These are phyloP conservation scores for Argyrosomus regius DNA, from an alignment of 2,797 vertebrate species.

Conservation along the genomic window DNA sequence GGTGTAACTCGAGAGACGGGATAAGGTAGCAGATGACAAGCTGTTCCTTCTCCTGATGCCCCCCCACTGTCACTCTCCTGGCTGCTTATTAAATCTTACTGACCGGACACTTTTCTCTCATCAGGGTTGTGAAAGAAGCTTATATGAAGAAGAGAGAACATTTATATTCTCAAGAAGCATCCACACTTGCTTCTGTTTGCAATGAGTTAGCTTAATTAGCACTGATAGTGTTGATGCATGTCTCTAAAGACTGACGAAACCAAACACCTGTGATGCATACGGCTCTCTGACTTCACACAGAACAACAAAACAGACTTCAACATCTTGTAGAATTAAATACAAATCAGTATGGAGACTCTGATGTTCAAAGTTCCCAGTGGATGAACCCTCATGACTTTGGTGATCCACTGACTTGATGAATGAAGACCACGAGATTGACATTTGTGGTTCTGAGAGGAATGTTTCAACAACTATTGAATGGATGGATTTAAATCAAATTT, in stretches of 20 bases:
- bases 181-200: background rate
- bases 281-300: too few relatives aligned
- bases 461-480: too few relatives aligned
- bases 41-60: slow-evolving; percentile 14
- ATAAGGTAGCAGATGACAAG: slow-evolving; percentile 24
- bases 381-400: too few relatives aligned
- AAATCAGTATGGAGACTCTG: too few relatives aligned
- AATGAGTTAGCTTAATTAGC: background rate
- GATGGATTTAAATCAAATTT: too few relatives aligned
- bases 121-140: background rate
- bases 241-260: background rate
- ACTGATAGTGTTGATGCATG: background rate
- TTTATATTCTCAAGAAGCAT: background rate
- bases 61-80: background rate
- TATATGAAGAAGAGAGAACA: background rate
- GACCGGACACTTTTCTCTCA: background rate
- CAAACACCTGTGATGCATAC: background rate
- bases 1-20: background rate
- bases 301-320: too few relatives aligned
- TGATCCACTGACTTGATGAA: too few relatives aligned
- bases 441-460: too few relatives aligned
- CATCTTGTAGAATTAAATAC: too few relatives aligned
- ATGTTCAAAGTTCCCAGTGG: too few relatives aligned
- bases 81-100: slow-evolving; percentile 4
- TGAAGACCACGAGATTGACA: too few relatives aligned